phyloP scores from a whole-genome alignment of 1,140 invertebrate genomes.

The Drosophila tristis region DNA sequence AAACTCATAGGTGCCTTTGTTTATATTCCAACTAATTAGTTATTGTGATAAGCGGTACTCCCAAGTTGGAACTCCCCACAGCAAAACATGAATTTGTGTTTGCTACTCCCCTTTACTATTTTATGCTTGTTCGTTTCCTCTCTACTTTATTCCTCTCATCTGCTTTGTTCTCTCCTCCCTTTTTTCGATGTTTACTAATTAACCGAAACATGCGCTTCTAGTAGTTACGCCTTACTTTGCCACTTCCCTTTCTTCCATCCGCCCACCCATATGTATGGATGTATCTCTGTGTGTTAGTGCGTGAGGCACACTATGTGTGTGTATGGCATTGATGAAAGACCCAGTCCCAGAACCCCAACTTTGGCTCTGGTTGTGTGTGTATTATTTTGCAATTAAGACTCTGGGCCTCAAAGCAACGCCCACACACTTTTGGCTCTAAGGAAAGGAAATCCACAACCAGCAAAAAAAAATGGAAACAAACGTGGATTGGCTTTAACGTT shows the following conservation, averaged over 20 bases:
- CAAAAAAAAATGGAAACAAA: not conserved
- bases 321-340: constrained; percentile 75
- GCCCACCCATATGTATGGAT: not conserved
- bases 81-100: not conserved
- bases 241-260: constrained; percentile 50
- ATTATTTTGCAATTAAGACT: constrained; percentile 79
- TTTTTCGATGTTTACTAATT: constrained; percentile 70
- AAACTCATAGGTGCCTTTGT: no score
- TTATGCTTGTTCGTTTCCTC: constrained; percentile 48
- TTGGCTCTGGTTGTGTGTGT: constrained; percentile 38
- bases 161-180: constrained; percentile 25
- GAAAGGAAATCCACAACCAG: not conserved
- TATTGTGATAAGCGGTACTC: no score
- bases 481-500: constrained; percentile 59
- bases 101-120: constrained; percentile 41
- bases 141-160: constrained; percentile 16
- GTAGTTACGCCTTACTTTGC: constrained; percentile 70
- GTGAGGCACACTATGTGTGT: constrained; percentile 12
- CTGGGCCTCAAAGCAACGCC: constrained; percentile 44
- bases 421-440: constrained; percentile 20
- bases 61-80: no score
- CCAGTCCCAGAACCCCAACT: constrained; percentile 20
- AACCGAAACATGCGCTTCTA: constrained; percentile 78
- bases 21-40: no score
- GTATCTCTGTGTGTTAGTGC: constrained; percentile 9